Evolutionary conservation across 2,797 vertebrate species (phyloP).

Genomic region (Thaleichthys pacificus): DNA sequence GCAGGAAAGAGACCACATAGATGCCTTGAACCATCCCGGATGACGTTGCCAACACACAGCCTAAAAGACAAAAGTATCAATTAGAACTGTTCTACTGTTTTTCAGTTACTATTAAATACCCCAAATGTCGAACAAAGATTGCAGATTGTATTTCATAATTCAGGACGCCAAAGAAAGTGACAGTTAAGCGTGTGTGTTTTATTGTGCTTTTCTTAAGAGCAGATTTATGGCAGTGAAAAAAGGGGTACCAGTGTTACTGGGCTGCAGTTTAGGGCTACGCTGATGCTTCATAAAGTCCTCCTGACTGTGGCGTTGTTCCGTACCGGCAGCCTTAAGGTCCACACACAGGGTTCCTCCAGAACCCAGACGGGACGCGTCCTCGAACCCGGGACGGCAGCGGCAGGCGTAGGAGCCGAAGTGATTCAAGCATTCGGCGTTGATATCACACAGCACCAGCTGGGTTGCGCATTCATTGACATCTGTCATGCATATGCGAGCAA

Average conservation of each 20-base stretch:
- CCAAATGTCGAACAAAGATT: too few relatives aligned
- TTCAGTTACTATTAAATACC: too few relatives aligned
- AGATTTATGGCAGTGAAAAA: neutral
- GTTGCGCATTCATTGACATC: conserved; percentile 78
- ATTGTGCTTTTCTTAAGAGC: neutral
- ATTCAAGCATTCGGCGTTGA: conserved; percentile 71
- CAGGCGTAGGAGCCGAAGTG: conserved; percentile 72
- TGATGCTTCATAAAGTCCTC: neutral
- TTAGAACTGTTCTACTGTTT: neutral
- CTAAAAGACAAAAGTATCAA: conserved; percentile 34
- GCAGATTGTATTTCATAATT: too few relatives aligned
- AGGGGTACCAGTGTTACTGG: neutral
- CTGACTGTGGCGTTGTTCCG: neutral
- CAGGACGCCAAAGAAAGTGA: too few relatives aligned
- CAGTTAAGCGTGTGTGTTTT: neutral
- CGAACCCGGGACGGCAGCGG: conserved; percentile 66
- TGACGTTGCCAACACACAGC: conserved; percentile 27
- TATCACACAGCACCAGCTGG: conserved; percentile 67
- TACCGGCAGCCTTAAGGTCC: conserved; percentile 51
- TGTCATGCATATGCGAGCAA: conserved; percentile 26
- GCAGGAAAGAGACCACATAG: conserved; percentile 72
- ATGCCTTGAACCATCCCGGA: conserved; percentile 56
- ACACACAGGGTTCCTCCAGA: conserved; percentile 60
- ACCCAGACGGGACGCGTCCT: conserved; percentile 56
- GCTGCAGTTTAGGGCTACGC: neutral